Base-by-base conservation (phyloP, 64 coral and sea anemone species). In the Pocillopora damicornis region DNA sequence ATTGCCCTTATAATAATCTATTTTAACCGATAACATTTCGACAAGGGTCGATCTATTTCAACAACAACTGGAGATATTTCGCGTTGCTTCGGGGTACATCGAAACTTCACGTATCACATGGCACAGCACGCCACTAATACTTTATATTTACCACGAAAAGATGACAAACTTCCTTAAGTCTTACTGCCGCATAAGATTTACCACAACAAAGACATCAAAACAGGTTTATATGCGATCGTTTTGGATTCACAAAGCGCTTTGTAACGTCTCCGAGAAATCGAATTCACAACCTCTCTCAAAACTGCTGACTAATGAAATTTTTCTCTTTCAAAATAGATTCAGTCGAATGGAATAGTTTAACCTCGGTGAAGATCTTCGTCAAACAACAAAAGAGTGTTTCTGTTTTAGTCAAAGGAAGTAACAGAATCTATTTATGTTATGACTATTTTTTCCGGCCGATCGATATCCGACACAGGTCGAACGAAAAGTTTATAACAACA, bases 301-400 rank as follows among this genome's bases (percentile, higher is more conserved):
- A 57, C 71, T 73, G 81, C 81, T 85, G 81, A 85, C 81, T 66
- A 85, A 73, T 37, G 18, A 71, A 20, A 85, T 85, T 57, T 58
- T 58, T 85, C 42, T 58, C 12, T 1, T 9, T 23, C 65, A 57
- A 73, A 83, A 83, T 22, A 17, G 13, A 67, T 51, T 66, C 63
- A 3, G 63, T 51, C 61, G 62, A 65, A 38, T 66, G 18, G 30
- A 22, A 14, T 20, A 18, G 60, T 15, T 65, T 67, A 83, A 45
- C 1, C 13, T 0, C 18, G 11, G 25, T 25, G 35, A 12, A n/a
- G 13, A 17, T 51, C 17, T 38, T 22, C 25, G 20, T 25, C 23
- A 63, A 81, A 81, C 20, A 34, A 9, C 2, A 5, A 35, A 11
- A 42, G 35, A 22, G 42, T 15, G 10, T 11, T 51, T 20, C 56